Conservation (phyloP, 2,888 invertebrate species). For the Pseudeuparius sepicola region DNA sequence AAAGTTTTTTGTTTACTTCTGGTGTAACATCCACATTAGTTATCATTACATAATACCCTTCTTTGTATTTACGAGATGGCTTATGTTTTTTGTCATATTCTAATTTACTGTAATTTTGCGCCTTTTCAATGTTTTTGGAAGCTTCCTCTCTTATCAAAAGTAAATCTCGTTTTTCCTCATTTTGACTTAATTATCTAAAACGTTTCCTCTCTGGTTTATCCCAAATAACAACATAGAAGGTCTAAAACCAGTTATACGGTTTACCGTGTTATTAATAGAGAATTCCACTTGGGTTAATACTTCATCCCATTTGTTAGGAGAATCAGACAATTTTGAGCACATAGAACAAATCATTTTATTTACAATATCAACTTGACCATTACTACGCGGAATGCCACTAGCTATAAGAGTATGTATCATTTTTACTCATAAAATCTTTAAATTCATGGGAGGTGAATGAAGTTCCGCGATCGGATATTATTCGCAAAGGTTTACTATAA, state of each 20-base stretch:
- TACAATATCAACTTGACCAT: slow-evolving; percentile 21
- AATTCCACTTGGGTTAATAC: slow-evolving; percentile 19
- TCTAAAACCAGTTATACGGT: slow-evolving; percentile 24
- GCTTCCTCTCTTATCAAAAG: slow-evolving; percentile 4
- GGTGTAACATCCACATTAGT: slow-evolving; percentile 23
- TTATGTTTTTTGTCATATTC: slow-evolving; percentile 22
- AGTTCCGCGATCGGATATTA: slow-evolving; percentile 21
- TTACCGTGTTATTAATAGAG: slow-evolving; percentile 25
- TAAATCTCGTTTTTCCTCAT: slow-evolving; percentile 4
- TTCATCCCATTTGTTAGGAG: slow-evolving; percentile 17
- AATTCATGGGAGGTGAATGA: slow-evolving; percentile 18
- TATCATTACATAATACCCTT: slow-evolving; percentile 23
- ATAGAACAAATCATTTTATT: slow-evolving; percentile 20
- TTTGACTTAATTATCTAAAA: slow-evolving; percentile 22
- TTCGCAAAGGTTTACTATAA: slow-evolving; percentile 16
- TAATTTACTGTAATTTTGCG: slow-evolving; percentile 1
- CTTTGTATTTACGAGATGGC: slow-evolving; percentile 19
- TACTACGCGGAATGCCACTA: slow-evolving; percentile 19
- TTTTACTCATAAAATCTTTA: slow-evolving; percentile 15
- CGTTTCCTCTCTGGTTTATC: slow-evolving; percentile 21
- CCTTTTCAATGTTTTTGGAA: slow-evolving; percentile 3
- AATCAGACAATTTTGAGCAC: slow-evolving; percentile 14
- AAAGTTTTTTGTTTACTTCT: slow-evolving; percentile 24
- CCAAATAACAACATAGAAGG: slow-evolving; percentile 28
- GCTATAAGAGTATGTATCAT: slow-evolving; percentile 19